A percentile compares a stretch with the other conserved stretches of the same genome.
Evolutionary conservation across 2,797 vertebrate genomes (phyloP).

Genomic region (Borostomias antarcticus): DNA sequence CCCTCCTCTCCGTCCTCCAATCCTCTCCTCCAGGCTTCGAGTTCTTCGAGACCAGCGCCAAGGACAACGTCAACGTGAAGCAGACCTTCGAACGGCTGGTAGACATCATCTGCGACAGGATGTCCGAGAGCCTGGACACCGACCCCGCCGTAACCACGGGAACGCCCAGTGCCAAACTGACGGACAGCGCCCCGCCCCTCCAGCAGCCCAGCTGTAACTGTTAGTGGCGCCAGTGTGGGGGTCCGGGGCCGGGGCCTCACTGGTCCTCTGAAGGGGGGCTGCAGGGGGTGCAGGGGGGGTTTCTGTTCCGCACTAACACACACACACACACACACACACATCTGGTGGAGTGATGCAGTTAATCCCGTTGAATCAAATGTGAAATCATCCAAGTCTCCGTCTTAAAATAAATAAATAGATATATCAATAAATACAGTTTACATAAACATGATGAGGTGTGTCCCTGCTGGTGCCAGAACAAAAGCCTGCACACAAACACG

Average conservation of each 20-base stretch:
- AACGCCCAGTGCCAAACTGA: constrained; percentile 88
- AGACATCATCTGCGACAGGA: constrained; percentile 98
- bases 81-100: constrained; percentile 96
- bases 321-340: constrained; percentile 39
- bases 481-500: constrained; percentile 36
- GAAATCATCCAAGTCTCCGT: no score
- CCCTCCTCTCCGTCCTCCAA: not conserved
- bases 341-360: not conserved
- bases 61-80: constrained; percentile 97
- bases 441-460: no score
- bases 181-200: constrained; percentile 86
- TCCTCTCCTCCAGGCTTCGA: constrained; percentile 85
- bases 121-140: constrained; percentile 93
- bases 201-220: constrained; percentile 91
- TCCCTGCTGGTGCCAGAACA: constrained; percentile 52
- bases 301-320: constrained; percentile 41
- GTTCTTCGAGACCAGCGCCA: constrained; percentile 98
- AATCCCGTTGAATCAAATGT: not conserved
- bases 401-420: no score
- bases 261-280: constrained; percentile 34
- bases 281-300: constrained; percentile 39
- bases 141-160: constrained; percentile 83
- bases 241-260: constrained; percentile 32
- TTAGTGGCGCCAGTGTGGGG: constrained; percentile 72
- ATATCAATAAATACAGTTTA: no score